These are phyloP conservation scores for Stigmatopora argus DNA, from an alignment of 2,113 vertebrate genomes.

Conservation along the genomic window DNA sequence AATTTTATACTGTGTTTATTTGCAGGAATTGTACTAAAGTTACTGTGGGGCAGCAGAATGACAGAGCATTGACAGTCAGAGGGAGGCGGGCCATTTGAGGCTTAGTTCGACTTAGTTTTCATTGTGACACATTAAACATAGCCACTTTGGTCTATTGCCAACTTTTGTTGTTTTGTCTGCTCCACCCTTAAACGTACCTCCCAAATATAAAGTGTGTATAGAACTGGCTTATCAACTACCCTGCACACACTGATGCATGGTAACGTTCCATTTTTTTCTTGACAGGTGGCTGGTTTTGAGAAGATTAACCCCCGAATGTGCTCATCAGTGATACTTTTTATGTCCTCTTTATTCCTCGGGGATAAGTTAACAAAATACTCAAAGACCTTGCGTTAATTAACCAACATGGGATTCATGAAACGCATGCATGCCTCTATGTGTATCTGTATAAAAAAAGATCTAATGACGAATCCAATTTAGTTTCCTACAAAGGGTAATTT, in stretches of 20 bases:
- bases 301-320: not conserved
- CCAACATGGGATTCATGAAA: not conserved
- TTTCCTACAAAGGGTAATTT: not conserved
- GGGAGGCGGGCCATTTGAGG: constrained; percentile 47
- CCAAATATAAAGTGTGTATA: not conserved
- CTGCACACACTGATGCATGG: constrained; percentile 3
- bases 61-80: constrained; percentile 44
- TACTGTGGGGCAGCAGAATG: constrained; percentile 50
- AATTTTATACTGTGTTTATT: constrained; percentile 68
- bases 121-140: constrained; percentile 3
- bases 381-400: constrained; percentile 14
- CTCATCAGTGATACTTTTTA: not conserved
- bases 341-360: not conserved
- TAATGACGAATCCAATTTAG: not conserved
- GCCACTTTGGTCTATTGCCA: constrained; percentile 2
- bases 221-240: not conserved
- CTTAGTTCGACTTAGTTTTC: constrained; percentile 15
- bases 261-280: constrained; percentile 11
- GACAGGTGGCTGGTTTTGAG: constrained; percentile 18
- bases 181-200: not conserved
- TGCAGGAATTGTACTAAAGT: constrained; percentile 69
- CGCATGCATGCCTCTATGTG: not conserved
- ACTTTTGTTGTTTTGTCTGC: not conserved
- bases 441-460: not conserved
- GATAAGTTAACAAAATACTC: constrained; percentile 11